phyloP scores from a whole-genome alignment of 1,140 invertebrate species.

The Leptinotarsa defecta region DNA sequence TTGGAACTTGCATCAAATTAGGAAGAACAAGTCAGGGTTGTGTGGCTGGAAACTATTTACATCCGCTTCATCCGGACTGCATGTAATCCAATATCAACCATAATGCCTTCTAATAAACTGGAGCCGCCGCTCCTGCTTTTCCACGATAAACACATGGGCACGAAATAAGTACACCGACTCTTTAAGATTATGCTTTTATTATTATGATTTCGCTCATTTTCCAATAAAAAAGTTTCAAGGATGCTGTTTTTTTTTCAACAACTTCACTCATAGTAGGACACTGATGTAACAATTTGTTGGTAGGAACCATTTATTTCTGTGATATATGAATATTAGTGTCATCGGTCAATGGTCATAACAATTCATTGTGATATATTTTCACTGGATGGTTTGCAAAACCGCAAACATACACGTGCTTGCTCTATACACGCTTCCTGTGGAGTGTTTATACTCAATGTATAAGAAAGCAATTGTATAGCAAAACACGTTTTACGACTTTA shows the following conservation, averaged over 20 bases:
- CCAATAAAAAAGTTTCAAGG: neutral
- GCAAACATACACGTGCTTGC: too few relatives aligned
- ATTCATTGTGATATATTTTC: too few relatives aligned
- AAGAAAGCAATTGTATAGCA: too few relatives aligned
- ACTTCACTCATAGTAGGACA: too few relatives aligned
- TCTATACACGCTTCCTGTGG: too few relatives aligned
- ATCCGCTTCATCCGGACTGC: slow-evolving; percentile 56
- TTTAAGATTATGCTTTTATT: neutral
- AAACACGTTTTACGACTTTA: too few relatives aligned
- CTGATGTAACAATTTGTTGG: too few relatives aligned
- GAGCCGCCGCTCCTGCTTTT: neutral
- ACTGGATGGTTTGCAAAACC: too few relatives aligned
- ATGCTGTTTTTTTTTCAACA: neutral
- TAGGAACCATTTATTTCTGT: too few relatives aligned
- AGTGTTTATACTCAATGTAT: too few relatives aligned
- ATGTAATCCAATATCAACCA: slow-evolving; percentile 41
- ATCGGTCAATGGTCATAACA: too few relatives aligned
- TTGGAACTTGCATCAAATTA: slow-evolving; percentile 54
- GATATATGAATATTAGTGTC: too few relatives aligned
- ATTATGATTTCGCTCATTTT: slow-evolving; percentile 1
- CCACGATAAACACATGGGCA: neutral
- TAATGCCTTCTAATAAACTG: neutral
- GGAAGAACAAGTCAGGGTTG: slow-evolving; percentile 51
- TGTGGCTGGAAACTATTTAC: slow-evolving; percentile 55
- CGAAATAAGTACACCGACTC: neutral